These are phyloP conservation scores for Asarcornis scutulata DNA, from an alignment of 2,113 vertebrate species.

Conservation along the genomic window DNA sequence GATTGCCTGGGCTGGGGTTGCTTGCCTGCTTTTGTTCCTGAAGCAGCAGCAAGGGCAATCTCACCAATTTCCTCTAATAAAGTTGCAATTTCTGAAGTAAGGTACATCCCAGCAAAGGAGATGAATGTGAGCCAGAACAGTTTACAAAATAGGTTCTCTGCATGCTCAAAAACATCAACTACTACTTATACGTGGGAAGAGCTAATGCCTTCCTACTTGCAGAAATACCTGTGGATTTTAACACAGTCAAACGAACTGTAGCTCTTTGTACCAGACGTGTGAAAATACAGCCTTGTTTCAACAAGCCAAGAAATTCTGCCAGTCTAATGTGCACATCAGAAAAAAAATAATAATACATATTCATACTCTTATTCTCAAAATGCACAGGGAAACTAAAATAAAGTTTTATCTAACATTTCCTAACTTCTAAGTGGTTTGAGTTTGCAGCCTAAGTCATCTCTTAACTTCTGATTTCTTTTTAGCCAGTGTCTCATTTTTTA, in stretches of 20 bases:
- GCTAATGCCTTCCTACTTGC: neutral
- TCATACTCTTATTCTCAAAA: neutral
- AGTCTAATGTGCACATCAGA: neutral
- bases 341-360: neutral
- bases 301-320: neutral
- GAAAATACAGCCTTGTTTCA: neutral
- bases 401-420: neutral
- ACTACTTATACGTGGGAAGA: neutral
- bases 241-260: neutral
- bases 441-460: neutral
- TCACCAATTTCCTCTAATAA: slow-evolving; percentile 8
- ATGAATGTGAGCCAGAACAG: neutral
- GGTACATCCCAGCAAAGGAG: neutral
- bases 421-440: neutral
- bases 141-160: neutral
- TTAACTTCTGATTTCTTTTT: neutral
- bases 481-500: neutral
- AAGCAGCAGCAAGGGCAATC: slow-evolving; percentile 2
- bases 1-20: neutral
- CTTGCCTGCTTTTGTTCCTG: neutral
- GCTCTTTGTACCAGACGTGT: neutral
- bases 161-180: neutral
- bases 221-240: neutral
- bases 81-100: neutral
- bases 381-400: neutral